Evolutionary conservation across 2,888 invertebrate species (phyloP), one percentile per base, ranked within the genome.

Genomic region (Anthophora plumipes): DNA sequence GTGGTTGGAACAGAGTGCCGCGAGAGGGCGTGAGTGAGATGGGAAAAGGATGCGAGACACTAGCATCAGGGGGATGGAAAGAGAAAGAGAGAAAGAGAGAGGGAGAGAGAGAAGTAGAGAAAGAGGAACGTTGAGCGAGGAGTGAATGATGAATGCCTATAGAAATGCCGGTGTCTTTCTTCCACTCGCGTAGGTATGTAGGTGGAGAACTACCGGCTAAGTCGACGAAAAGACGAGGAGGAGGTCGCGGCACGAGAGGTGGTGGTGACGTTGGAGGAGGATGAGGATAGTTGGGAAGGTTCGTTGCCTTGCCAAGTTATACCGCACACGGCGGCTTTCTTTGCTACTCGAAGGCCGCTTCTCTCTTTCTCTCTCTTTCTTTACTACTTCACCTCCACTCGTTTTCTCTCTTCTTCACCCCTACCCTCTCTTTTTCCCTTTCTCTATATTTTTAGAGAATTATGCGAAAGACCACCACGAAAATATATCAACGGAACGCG

Each of bases 141-240:
- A 89, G 86, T 86, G 89, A 90, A 89, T 90, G 90, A 90, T 89
- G 91, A 92, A 91, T 91, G 88, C 88, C 91, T 90, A 91, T 92
- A 92, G 92, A 92, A 91, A 91, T 89, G 88, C 71, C 60, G 80
- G 77, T 81, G 82, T 91, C 90, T 89, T 87, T 77, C 85, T 90
- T 85, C 68, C 86, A 78, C 87, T 72, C 85, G 59, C 70, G 57
- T 66, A 48, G 80, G 78, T 80, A 82, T 77, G 86, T 80, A 80
- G 75, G 76, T 83, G 68, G 86, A 79, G 85, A 81, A 78, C 71
- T 72, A 52, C 20, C 68, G 77, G 72, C 78, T 88, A 88, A 87
- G 87, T 84, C 85, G 86, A 77, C 81, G 84, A 82, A 82, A 85
- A 85, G 85, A 77, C 80, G 77, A 82, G 75, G 80, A 79, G 83